These are phyloP conservation scores for Osmerus mordax DNA, from an alignment of 2,113 vertebrate genomes.

Conservation along the genomic window DNA sequence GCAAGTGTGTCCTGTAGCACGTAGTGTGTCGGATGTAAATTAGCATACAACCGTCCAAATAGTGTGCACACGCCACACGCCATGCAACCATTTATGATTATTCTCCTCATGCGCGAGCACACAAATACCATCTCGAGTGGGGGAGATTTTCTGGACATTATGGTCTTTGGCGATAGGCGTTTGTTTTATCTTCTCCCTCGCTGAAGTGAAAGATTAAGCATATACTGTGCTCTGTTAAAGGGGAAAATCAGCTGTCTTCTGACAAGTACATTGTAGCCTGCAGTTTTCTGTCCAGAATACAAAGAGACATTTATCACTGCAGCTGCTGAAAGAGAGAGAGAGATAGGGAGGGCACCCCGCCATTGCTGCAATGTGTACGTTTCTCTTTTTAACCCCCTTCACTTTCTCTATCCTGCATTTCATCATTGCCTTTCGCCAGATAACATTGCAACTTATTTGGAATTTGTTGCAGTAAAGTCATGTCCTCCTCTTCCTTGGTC, in stretches of 20 bases:
- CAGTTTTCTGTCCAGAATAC: slow-evolving; percentile 70
- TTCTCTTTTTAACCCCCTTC: slow-evolving; percentile 59
- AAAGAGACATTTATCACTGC: slow-evolving; percentile 77
- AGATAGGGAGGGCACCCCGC: slow-evolving; percentile 27
- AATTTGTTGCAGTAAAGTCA: slow-evolving; percentile 51
- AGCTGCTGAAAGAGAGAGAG: slow-evolving; percentile 57
- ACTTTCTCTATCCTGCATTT: slow-evolving; percentile 46
- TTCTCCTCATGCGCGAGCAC: neutral
- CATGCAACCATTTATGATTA: neutral
- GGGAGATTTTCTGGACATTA: slow-evolving; percentile 44
- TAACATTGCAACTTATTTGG: slow-evolving; percentile 49
- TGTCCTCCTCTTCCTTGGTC: slow-evolving; percentile 42
- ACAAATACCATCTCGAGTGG: slow-evolving; percentile 17
- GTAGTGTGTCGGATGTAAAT: too few relatives aligned
- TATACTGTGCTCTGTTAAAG: slow-evolving; percentile 59
- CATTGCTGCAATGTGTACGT: slow-evolving; percentile 49
- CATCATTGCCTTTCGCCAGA: slow-evolving; percentile 44
- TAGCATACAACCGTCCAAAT: neutral
- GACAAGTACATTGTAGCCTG: slow-evolving; percentile 68
- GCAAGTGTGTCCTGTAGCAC: slow-evolving; percentile 24
- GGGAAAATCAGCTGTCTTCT: slow-evolving; percentile 67
- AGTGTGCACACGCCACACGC: slow-evolving; percentile 7
- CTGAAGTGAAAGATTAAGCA: slow-evolving; percentile 64
- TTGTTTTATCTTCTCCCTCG: slow-evolving; percentile 56
- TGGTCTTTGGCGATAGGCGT: slow-evolving; percentile 50